Conservation (phyloP, 2,113 vertebrate species). For the Platysteira castanea region DNA sequence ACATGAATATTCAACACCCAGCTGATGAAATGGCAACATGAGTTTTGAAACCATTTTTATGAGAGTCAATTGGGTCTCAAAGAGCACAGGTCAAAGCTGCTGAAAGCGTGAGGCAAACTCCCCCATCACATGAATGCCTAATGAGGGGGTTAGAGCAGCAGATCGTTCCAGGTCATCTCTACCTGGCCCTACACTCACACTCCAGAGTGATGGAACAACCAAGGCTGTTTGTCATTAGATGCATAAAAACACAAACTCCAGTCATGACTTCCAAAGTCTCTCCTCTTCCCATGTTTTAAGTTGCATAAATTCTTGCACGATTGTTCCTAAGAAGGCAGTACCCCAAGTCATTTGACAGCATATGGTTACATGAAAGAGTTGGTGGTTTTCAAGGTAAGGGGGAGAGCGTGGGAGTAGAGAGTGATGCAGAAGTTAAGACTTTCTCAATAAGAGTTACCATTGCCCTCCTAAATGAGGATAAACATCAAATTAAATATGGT, state of each 20-base stretch:
- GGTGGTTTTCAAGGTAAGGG: neutral
- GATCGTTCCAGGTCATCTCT: neutral
- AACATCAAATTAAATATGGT: neutral
- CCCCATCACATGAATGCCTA: neutral
- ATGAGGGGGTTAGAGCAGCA: neutral
- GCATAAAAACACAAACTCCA: neutral
- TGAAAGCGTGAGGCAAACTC: neutral
- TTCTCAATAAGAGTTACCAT: neutral
- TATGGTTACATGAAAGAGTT: neutral
- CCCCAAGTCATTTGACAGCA: neutral
- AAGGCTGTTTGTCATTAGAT: neutral
- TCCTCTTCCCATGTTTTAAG: neutral
- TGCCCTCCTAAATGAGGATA: neutral
- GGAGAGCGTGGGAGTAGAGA: accelerated
- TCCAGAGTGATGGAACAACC: neutral
- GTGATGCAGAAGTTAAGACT: neutral
- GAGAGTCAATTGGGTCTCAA: neutral
- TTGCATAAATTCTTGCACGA: neutral
- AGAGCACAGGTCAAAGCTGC: neutral
- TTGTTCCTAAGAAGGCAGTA: neutral
- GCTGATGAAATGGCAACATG: neutral
- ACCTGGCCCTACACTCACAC: neutral
- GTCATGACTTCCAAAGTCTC: neutral
- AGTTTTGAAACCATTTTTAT: neutral
- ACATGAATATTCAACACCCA: neutral